Conservation (phyloP, 2,797 vertebrate genomes). For the Chanos chanos region DNA sequence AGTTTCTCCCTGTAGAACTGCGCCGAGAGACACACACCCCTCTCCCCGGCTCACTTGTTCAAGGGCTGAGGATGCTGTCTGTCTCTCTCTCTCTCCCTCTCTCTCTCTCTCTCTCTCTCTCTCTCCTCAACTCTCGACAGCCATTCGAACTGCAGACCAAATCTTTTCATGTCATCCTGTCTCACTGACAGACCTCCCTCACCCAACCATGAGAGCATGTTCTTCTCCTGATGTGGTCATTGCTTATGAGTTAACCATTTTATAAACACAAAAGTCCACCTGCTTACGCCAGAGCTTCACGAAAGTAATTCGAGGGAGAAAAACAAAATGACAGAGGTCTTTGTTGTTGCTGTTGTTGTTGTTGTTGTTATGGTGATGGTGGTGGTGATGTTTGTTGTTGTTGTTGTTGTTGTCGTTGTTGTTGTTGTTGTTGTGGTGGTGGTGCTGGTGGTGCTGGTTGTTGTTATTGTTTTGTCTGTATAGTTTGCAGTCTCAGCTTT, state of each 20-base stretch:
- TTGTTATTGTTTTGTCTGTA: too few species aligned
- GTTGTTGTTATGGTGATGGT: too few species aligned
- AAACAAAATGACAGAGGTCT: too few species aligned
- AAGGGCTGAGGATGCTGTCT: constrained; percentile 11
- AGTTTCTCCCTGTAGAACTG: constrained; percentile 12
- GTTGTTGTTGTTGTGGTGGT: too few species aligned
- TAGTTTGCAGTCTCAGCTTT: too few species aligned
- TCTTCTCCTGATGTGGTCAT: constrained; percentile 19
- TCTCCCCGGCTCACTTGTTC: constrained; percentile 12
- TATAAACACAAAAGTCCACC: constrained; percentile 1
- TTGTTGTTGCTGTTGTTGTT: too few species aligned
- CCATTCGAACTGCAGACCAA: constrained; percentile 15
- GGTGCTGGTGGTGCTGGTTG: too few species aligned
- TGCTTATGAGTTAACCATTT: constrained; percentile 32
- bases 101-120: neutral
- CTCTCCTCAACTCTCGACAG: neutral
- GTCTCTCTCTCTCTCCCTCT: neutral
- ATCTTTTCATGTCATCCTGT: constrained; percentile 9
- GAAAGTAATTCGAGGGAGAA: constrained; percentile 37
- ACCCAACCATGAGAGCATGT: constrained; percentile 18
- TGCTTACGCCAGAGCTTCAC: constrained; percentile 12
- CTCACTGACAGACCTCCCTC: constrained; percentile 23
- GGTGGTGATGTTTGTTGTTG: too few species aligned
- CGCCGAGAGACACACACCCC: constrained; percentile 11
- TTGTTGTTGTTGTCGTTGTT: too few species aligned